Base-by-base conservation (phyloP, 2,797 vertebrate species). In the Galaxias olidus region DNA sequence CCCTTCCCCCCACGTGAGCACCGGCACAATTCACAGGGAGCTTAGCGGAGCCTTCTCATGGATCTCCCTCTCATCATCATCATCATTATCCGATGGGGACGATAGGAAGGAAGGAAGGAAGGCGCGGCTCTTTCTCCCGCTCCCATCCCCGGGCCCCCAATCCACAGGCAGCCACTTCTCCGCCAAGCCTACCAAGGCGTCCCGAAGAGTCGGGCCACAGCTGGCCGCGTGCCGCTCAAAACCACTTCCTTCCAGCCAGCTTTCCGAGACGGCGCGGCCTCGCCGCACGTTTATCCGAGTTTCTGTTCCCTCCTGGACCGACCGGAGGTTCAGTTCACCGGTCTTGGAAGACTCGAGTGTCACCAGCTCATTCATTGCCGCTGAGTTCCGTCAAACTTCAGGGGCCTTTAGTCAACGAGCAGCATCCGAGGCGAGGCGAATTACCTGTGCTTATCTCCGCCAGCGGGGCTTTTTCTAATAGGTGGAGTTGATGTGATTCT, bases 21-120 rank as follows among this genome's bases (percentile, higher is more conserved):
- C 77, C 70, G 75, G 76, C 63, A n/a, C 74, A 70, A 66, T 84
- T 87, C 84, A 83, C 84, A 79, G 82, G 81, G 76, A 89, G 88
- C 83, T 85, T 82, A 86, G 77, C 64, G 10, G 43, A 48, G 57
- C 70, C 72, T 87, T 82, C 68, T 73, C 63, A 59, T 81, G 74
- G 49, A 57, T 44, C 14, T 64, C 49, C 69, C 54, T 57, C 55
- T 53, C 50, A 30, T 40, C 46, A 10, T n/a, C 9, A 40, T 47
- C n/a, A n/a, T 17, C 49, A 51, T n/a, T 15, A 51, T n/a, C 9
- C 18, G 18, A 10, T 43, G 40, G 59, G 59, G 40, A 61, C 42
- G 59, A 61, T 51, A 46, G 15, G 47, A 15, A 49, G 46, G 20
- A 46, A 17, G 40, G 4, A 12, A 13, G 20, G 47, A 18, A 14